These are phyloP conservation scores for Philopedon plagiatum DNA, from an alignment of 2,888 invertebrate species.

Conservation along the genomic window DNA sequence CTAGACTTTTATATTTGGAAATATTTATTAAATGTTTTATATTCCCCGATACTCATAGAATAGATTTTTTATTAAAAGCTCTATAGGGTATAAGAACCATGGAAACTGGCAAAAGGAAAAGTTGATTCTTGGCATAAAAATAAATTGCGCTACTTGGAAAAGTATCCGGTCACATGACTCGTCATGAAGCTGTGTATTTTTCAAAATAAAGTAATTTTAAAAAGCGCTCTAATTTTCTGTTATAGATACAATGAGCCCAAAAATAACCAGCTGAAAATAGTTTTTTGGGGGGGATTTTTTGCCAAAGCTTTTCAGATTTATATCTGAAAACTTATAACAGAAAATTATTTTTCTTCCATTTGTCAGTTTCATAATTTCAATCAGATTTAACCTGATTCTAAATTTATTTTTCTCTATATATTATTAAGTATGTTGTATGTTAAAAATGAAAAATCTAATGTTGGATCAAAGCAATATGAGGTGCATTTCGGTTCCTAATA, in stretches of 20 bases:
- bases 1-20: conserved; percentile 17
- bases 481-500: conserved; percentile 41
- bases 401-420: conserved; percentile 9
- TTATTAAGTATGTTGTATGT: neutral
- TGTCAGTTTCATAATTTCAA: neutral
- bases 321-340: neutral
- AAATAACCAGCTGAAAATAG: too few species aligned
- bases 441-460: neutral
- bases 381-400: conserved; percentile 14
- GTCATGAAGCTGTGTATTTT: neutral
- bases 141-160: neutral
- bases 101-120: neutral
- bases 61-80: conserved; percentile 29
- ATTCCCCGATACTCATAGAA: conserved; percentile 39
- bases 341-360: neutral
- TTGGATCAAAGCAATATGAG: conserved; percentile 20
- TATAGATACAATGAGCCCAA: too few species aligned
- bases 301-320: too few species aligned
- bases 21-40: conserved; percentile 31
- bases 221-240: too few species aligned
- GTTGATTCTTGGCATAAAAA: neutral
- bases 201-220: too few species aligned
- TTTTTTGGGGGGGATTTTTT: too few species aligned
- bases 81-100: conserved; percentile 10
- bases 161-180: neutral